A percentile compares a stretch with the other conserved stretches of the same genome.
These are phyloP conservation scores for Agrilus cyanescens DNA, from an alignment of 2,888 invertebrate genomes.

Conservation along the genomic window DNA sequence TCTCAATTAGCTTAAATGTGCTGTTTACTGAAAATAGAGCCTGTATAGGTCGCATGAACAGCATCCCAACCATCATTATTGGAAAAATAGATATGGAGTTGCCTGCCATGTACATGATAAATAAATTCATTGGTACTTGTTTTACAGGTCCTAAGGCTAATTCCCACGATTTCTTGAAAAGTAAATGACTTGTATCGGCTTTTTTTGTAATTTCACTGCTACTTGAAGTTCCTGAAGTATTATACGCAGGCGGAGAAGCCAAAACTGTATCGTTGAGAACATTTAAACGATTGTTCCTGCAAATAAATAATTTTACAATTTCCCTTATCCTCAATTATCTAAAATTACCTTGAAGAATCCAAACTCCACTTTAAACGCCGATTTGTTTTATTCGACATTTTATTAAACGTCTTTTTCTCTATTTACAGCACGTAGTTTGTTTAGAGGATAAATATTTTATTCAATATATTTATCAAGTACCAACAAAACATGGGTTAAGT, in stretches of 20 bases:
- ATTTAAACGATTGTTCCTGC: conserved; percentile 7
- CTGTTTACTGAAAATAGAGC: conserved; percentile 83
- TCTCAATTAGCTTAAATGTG: conserved; percentile 91
- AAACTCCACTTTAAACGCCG: conserved; percentile 31
- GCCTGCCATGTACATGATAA: conserved; percentile 99
- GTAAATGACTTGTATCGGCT: conserved; percentile 68
- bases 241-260: conserved; percentile 77
- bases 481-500: too few species aligned
- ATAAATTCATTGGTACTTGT: conserved; percentile 97
- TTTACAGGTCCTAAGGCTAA: conserved; percentile 89
- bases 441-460: too few species aligned
- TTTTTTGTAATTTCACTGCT: conserved; percentile 73
- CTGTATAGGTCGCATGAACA: conserved; percentile 91
- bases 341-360: conserved; percentile 27
- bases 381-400: conserved; percentile 10
- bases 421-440: too few species aligned
- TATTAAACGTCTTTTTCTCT: too few species aligned
- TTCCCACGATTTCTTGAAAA: conserved; percentile 95
- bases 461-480: too few species aligned
- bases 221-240: conserved; percentile 56
- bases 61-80: conserved; percentile 99
- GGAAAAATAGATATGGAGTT: conserved; percentile 99
- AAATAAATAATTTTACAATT: background rate
- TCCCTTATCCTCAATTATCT: background rate
- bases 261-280: conserved; percentile 28